Base-by-base conservation (phyloP, 2,113 vertebrate species). In the Bungarus multicinctus region DNA sequence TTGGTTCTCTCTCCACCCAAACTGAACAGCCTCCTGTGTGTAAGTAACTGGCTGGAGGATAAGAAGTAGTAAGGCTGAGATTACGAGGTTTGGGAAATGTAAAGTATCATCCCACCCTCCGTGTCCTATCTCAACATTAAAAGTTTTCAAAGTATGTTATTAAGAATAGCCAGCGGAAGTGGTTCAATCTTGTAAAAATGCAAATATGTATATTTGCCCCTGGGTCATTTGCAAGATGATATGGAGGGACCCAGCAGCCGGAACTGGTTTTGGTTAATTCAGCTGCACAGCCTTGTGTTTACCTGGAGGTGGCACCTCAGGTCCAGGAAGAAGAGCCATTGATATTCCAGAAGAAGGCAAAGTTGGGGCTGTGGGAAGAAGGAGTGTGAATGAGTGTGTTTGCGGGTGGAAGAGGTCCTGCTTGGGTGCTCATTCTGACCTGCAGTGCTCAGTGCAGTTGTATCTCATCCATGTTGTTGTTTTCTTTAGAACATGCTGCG, bases 401-500 rank as follows among this genome's bases (percentile, higher is more conserved):
- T 50, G 47, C 34, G 0, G 14, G 20, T 11, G 34, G 22, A 30
- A 34, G n/a, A 22, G 34, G 39, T 20, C 3, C 12, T 1, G 18
- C n/a, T 23, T 20, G 45, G 1, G 53, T 20, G 18, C n/a, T n/a
- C 25, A 11, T 1, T 23, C 20, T 14, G 6, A 22, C 16, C 0
- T 18, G 6, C 2, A 5, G 0, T 6, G 18, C 34, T 16, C 14
- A 1, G 1, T 53, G 57, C 25, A 11, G 20, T 43, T 34, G 45
- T 27, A 11, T 43, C 34, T 39, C n/a, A 64, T 58, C 47, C 55
- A 0, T 94, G 20, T 43, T 50, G 5, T 81, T 3, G 53, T 81
- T 87, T 18, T 96, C 57, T 94, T 4, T 55, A 99, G 99, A 99
- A 99, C 94, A 99, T 99, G 98, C 95, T 99, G 88, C 98, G 97